Evolutionary conservation across 2,888 invertebrate genomes (phyloP), one percentile per base, ranked within the genome.

Genomic region (Tetrapedia diversipes): DNA sequence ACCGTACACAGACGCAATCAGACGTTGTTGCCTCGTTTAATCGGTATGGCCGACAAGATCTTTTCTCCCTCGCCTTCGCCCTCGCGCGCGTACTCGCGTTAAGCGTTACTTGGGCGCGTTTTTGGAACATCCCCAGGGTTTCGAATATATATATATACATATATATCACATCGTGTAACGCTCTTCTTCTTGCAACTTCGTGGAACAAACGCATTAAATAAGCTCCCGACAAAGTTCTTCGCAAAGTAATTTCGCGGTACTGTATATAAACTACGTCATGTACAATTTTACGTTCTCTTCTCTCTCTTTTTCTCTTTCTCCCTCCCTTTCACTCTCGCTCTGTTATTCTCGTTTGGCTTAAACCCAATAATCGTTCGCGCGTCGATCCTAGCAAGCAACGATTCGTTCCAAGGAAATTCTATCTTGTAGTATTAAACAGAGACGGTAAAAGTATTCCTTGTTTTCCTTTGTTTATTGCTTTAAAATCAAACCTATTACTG

Each of bases 401-500:
- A 68, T 69, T 61, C 59, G 45, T 37, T 60, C 37, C 49, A 61
- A 61, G 53, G 45, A 70, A 70, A 73, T 51, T 54, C 61, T 60
- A 47, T 49, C 45, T 74, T 43, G 32, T 34, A 45, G 39, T 43
- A 61, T 39, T 22, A 49, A 60, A 77, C 66, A 72, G 51, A 61
- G 47, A 67, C 32, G 77, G 39, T 45, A 51, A 53, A 75, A 69
- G 53, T 74, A 43, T 64, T 54, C 54, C 39, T 39, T 39, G 11
- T 47, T 47, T 24, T 41, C n/a, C n/a, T 14, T 59, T 47, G 19
- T 64, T 39, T 64, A 53, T 65, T 47, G 60, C 29, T 69, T 82
- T 70, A 69, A 68, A 73, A 83, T 76, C 64, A 66, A 75, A 64
- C 57, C 67, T 73, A 75, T n/a, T 67, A 78, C 60, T 45, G 72